Evolutionary conservation across 2,113 vertebrate genomes (phyloP).

Genomic region (Pygoscelis adeliae): DNA sequence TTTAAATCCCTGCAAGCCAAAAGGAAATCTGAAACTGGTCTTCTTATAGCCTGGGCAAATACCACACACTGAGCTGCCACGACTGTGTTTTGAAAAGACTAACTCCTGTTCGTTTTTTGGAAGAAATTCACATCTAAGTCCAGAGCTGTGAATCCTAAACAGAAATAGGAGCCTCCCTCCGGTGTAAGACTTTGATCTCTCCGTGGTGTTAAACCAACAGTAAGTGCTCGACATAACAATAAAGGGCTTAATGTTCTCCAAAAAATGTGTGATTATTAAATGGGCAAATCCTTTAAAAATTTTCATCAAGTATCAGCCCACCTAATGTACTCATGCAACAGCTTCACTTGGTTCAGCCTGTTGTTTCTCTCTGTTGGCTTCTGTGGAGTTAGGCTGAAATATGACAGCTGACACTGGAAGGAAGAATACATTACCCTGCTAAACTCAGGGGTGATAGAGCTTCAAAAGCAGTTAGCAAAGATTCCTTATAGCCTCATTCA

Average conservation of each 20-base stretch:
- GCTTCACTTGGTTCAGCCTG: neutral
- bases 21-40: neutral
- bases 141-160: neutral
- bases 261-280: neutral
- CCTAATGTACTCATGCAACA: rapidly evolving
- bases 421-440: neutral
- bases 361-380: neutral
- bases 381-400: neutral
- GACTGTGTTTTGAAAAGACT: neutral
- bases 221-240: neutral
- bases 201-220: neutral
- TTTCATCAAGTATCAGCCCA: neutral
- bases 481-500: neutral
- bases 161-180: neutral
- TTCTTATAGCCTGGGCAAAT: neutral
- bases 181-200: neutral
- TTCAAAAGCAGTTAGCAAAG: neutral
- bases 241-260: neutral
- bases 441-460: neutral
- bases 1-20: neutral
- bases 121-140: neutral
- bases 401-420: neutral
- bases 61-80: neutral
- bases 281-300: neutral
- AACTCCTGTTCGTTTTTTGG: neutral